Percentiles rank a stretch among this genome's conserved stretches.
Evolutionary conservation across 1,140 invertebrate species (phyloP).

Genomic region (Chionoecetes opilio): DNA sequence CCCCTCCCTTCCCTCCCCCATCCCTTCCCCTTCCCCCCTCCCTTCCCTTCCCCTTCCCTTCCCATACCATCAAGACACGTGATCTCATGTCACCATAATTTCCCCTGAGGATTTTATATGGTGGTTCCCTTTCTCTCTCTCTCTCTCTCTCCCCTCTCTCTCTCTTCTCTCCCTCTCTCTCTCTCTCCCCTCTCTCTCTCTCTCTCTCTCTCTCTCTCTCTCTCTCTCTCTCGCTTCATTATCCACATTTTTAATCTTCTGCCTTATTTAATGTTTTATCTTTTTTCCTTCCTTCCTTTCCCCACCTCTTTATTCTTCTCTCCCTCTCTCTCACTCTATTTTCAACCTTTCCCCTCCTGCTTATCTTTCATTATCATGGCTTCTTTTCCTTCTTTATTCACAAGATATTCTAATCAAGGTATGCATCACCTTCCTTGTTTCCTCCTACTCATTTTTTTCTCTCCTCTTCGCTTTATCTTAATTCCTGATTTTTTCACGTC

Average conservation of each 20-base stretch:
- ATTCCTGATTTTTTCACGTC: no score
- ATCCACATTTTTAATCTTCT: neutral
- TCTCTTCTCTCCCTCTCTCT: neutral
- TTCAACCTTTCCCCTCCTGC: neutral
- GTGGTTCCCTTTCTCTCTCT: neutral
- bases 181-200: neutral
- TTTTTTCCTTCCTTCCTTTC: neutral
- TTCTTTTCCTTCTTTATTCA: neutral
- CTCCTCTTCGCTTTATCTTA: no score
- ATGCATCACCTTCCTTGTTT: no score
- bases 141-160: neutral
- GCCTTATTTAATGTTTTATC: neutral
- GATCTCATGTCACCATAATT: neutral
- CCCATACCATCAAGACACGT: neutral
- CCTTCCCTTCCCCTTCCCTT: no score
- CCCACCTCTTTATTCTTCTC: neutral
- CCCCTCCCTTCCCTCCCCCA: neutral
- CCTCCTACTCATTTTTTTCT: no score
- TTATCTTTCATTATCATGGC: neutral
- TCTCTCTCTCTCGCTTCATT: neutral
- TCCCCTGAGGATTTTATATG: neutral
- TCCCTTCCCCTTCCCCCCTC: no score
- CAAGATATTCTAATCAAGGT: no score
- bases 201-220: neutral
- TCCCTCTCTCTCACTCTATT: neutral